These are phyloP conservation scores for Orthosia gracilis DNA, from an alignment of 2,888 invertebrate species.

Conservation along the genomic window DNA sequence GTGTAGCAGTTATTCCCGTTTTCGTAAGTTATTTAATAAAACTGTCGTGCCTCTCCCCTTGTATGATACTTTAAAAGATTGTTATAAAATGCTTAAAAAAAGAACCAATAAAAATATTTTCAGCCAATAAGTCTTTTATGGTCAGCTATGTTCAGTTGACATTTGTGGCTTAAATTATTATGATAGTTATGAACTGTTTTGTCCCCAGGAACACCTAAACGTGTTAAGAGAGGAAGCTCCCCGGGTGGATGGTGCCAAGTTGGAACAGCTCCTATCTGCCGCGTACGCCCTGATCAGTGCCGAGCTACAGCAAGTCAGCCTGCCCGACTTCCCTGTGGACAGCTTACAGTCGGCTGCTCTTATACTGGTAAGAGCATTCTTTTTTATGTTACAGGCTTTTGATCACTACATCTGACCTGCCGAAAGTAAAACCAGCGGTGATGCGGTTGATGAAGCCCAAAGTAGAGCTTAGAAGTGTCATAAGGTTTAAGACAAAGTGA, in stretches of 20 bases:
- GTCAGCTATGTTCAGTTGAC: too few species aligned
- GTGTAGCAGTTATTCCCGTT: background rate
- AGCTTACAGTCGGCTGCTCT: conserved; percentile 93
- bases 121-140: too few species aligned
- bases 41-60: background rate
- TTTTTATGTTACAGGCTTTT: too few species aligned
- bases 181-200: background rate
- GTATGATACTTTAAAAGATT: background rate
- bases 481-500: too few species aligned
- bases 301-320: conserved; percentile 93
- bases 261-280: conserved; percentile 94
- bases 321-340: conserved; percentile 98
- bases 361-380: conserved; percentile 91
- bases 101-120: too few species aligned
- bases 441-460: background rate
- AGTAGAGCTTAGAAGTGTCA: background rate
- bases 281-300: conserved; percentile 95
- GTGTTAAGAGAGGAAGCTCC: conserved; percentile 87
- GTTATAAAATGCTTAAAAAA: background rate
- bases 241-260: conserved; percentile 82
- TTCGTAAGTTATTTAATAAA: too few species aligned
- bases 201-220: conserved; percentile 88
- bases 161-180: too few species aligned
- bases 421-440: background rate
- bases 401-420: too few species aligned